These are phyloP conservation scores for Buathra laborator DNA, from an alignment of 2,888 invertebrate genomes.

Conservation along the genomic window DNA sequence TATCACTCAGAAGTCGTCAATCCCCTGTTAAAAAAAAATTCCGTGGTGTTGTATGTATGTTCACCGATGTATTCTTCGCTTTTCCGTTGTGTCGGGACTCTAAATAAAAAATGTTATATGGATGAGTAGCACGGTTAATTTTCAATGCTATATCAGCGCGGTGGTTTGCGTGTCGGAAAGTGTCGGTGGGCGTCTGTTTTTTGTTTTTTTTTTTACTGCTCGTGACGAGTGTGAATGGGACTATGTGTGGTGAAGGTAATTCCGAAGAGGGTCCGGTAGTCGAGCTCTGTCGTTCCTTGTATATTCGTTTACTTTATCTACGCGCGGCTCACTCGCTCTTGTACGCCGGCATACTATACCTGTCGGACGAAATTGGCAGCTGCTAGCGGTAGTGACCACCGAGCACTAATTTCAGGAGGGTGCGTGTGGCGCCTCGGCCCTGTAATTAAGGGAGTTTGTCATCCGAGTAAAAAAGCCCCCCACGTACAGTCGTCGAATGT, in stretches of 20 bases:
- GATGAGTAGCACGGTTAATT: conserved; percentile 12
- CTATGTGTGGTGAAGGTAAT: conserved; percentile 51
- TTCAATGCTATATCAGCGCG: conserved; percentile 2
- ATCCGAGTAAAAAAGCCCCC: conserved; percentile 80
- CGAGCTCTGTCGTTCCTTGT: conserved; percentile 58
- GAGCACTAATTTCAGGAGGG: conserved; percentile 72
- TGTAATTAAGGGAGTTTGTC: conserved; percentile 85
- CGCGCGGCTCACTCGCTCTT: conserved; percentile 50
- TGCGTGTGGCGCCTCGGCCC: conserved; percentile 76
- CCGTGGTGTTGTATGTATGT: too few relatives aligned
- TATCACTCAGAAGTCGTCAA: too few relatives aligned
- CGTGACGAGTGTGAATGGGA: conserved; percentile 35
- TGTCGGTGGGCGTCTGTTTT: conserved; percentile 15
- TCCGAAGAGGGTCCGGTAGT: conserved; percentile 60
- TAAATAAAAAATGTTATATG: not conserved
- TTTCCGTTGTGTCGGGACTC: too few relatives aligned
- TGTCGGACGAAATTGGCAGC: conserved; percentile 76
- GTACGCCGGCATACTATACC: conserved; percentile 46
- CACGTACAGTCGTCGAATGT: conserved; percentile 51
- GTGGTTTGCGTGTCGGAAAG: conserved; percentile 36
- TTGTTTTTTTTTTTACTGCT: conserved; percentile 29
- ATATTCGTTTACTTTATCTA: conserved; percentile 60
- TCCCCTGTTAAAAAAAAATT: too few relatives aligned
- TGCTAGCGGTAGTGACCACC: conserved; percentile 69
- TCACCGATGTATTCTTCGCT: too few relatives aligned